phyloP scores from a whole-genome alignment of 2,888 invertebrate genomes.

The Diarsia mendica region DNA sequence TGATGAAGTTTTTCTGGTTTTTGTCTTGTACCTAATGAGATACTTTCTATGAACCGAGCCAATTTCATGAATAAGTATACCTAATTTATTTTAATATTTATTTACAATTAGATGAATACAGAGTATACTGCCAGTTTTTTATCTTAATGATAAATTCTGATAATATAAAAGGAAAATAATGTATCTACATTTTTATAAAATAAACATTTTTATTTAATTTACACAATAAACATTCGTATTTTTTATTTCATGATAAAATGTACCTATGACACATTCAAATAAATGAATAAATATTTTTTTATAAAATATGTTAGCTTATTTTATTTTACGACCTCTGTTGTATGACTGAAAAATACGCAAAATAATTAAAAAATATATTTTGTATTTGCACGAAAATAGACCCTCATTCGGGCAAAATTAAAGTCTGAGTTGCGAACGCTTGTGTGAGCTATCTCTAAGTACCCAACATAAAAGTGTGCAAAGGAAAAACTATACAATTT shows the following conservation, averaged over 20 bases:
- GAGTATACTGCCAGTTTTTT: conserved; percentile 57
- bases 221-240: conserved; percentile 23
- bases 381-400: neutral
- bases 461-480: neutral
- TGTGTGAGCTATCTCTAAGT: neutral
- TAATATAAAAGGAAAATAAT: conserved; percentile 22
- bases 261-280: conserved; percentile 56
- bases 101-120: conserved; percentile 53
- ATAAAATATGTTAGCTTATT: conserved; percentile 50
- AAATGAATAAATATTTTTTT: conserved; percentile 64
- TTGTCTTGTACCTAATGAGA: conserved; percentile 33
- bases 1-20: conserved; percentile 42
- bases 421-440: neutral
- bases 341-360: neutral
- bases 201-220: conserved; percentile 34
- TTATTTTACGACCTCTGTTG: conserved; percentile 59
- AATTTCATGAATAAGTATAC: conserved; percentile 58
- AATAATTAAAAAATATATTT: neutral
- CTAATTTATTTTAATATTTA: conserved; percentile 67
- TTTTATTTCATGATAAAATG: conserved; percentile 54
- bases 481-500: neutral
- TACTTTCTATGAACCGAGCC: conserved; percentile 63
- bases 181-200: conserved; percentile 42
- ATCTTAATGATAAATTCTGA: conserved; percentile 40
- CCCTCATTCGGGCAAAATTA: neutral